These are phyloP conservation scores for Chionomys nivalis DNA, from an alignment of 2,113 vertebrate genomes.

Conservation along the genomic window DNA sequence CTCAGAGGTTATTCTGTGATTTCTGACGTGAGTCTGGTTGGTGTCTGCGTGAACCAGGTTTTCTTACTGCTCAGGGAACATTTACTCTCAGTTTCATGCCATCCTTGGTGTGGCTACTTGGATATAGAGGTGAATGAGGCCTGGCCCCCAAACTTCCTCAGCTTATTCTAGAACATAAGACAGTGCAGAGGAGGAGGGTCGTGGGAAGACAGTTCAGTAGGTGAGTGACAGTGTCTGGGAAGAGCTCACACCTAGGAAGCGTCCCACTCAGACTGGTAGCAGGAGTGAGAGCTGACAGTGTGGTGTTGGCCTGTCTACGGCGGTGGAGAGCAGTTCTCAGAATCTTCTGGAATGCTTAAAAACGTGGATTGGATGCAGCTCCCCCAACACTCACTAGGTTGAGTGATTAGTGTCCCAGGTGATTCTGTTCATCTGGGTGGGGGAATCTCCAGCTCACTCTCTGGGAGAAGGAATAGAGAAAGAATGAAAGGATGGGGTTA, in stretches of 20 bases:
- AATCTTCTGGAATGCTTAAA: background rate
- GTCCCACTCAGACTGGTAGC: background rate
- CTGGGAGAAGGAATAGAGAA: background rate
- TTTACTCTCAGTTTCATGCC: background rate
- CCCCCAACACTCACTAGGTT: fast-evolving
- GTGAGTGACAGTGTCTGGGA: background rate
- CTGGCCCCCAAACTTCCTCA: background rate
- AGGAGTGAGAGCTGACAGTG: background rate
- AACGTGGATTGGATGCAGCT: background rate
- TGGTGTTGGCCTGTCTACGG: fast-evolving
- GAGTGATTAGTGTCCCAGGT: background rate
- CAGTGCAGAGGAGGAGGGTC: background rate
- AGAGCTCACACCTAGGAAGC: background rate
- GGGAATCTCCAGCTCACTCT: background rate
- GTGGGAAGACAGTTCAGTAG: background rate
- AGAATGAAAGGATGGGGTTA: background rate
- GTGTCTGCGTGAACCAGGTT: background rate
- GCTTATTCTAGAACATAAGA: background rate
- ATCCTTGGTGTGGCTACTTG: background rate
- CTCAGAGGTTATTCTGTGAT: background rate
- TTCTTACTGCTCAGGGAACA: background rate
- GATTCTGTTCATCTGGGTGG: background rate
- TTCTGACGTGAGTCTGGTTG: background rate
- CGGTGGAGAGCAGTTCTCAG: background rate
- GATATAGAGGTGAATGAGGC: background rate